Evolutionary conservation across 2,113 vertebrate species (phyloP), one percentile per base, ranked within the genome.

Genomic region (Daubentonia madagascariensis): DNA sequence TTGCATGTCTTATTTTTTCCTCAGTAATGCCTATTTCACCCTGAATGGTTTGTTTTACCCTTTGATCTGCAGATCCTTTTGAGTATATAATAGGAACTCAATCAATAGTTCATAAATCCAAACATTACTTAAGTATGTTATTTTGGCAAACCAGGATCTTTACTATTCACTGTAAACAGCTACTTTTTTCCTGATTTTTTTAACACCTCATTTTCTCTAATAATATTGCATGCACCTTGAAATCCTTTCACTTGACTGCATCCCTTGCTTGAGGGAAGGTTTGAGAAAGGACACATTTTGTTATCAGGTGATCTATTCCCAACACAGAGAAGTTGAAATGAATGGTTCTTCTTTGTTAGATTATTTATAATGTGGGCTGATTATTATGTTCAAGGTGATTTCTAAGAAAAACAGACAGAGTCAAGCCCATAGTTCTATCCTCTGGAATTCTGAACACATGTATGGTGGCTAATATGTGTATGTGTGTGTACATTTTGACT

Each of bases 301-400:
- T 63, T 63, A 83, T 89, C 67, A 70, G 65, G 10, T 92, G 25
- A 78, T 89, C 23, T 94, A 85, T 73, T 96, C 40, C 28, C 45
- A 94, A 86, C 40, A 93, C 25, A 89, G 52, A 78, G n/a, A 90
- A 86, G 32, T 91, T 95, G 54, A 93, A 93, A 57, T 67, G 30
- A 93, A 93, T 89, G 43, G 3, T 85, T 96, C 52, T 80, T 85
- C n/a, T 92, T 97, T 95, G 23, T 96, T 85, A 91, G n/a, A 68
- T 83, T 83, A 97, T 75, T 89, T 75, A 28, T 85, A 86, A 84
- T 93, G 9, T 84, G 2, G 6, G 61, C 25, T 91, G 52, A 72
- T 79, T 67, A n/a, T 91, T 87, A 76, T 67, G 5, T 86, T 83
- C 43, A 94, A 94, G 52, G 18, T 94, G 54, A 73, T 78, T 95